These are phyloP conservation scores for Phenganax subtilis DNA, from an alignment of 92 coral and sea anemone genomes.

Conservation along the genomic window DNA sequence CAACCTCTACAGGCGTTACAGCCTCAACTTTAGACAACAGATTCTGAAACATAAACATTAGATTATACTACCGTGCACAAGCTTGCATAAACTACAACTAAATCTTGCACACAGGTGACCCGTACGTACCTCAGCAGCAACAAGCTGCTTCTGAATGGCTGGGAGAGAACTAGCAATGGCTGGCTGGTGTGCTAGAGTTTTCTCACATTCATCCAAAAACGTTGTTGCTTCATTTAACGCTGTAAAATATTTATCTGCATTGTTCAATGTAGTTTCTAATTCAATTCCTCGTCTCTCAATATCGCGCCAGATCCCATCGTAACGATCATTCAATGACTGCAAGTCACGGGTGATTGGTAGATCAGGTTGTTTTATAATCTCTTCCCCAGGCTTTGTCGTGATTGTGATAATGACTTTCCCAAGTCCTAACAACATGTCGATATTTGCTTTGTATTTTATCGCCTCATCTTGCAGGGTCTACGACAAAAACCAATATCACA, in stretches of 20 bases:
- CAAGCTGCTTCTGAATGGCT: slow-evolving; percentile 60
- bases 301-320: slow-evolving; percentile 88
- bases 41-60: slow-evolving; percentile 46
- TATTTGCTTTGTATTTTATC: slow-evolving; percentile 90
- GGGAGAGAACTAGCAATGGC: slow-evolving; percentile 77
- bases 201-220: slow-evolving; percentile 70
- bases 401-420: slow-evolving; percentile 91
- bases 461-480: slow-evolving; percentile 87
- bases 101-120: background rate
- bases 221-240: slow-evolving; percentile 68
- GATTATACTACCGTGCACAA: background rate
- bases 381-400: slow-evolving; percentile 65
- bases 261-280: slow-evolving; percentile 77
- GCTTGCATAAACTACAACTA: background rate
- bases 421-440: slow-evolving; percentile 84
- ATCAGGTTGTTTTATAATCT: slow-evolving; percentile 53
- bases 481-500: background rate
- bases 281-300: slow-evolving; percentile 79
- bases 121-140: slow-evolving; percentile 12
- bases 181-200: slow-evolving; percentile 66
- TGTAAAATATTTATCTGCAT: slow-evolving; percentile 86
- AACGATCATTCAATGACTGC: slow-evolving; percentile 73
- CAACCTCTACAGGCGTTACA: slow-evolving; percentile 58
- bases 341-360: slow-evolving; percentile 79
- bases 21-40: slow-evolving; percentile 71